Evolutionary conservation across 2,113 vertebrate species (phyloP), one percentile per base, ranked within the genome.

Genomic region (Sylvilagus bachmani): DNA sequence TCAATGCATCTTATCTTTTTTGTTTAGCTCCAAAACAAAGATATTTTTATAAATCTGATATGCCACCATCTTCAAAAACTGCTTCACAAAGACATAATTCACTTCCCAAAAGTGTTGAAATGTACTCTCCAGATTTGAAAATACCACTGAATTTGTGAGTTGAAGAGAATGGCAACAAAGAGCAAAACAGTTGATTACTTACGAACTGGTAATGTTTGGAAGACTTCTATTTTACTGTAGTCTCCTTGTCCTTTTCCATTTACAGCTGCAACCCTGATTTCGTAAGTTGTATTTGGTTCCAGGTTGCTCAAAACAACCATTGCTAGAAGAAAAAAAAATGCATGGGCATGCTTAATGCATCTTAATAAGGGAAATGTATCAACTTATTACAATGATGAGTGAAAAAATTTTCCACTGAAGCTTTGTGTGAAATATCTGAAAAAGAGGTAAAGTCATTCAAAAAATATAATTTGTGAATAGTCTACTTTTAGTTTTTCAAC

Each of bases 191-290:
- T 14, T 19, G 85, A 64, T 38, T 97, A 99, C 99, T 99, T 97
- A 99, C 99, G 98, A 97, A 99, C 99, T 94, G 99, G 99, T 93
- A 99, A 96, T 3, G 99, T 99, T 97, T 99, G 99, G 98, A 99
- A 99, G 96, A 98, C 98, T 98, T 99, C 99, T 1, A 97, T 99
- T 98, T 99, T 99, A 97, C 99, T 99, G 96, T 99, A 99, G 88
- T 99, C 99, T 33, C 99, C 99, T 98, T 99, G 99, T 3, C 99
- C 99, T 98, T 99, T 99, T 82, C 99, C 99, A 91, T 99, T 99
- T 92, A 99, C 99, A 27, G 99, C 99, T 24, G 99, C 99, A 94
- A 99, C 99, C 89, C 99, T 99, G 77, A 99, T 99, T 98, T 99
- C 99, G 4, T 99, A 99, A 2, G 99, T 99, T 0, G 99, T 99